Percentiles rank a stretch among this genome's conserved stretches.
These are phyloP conservation scores for Dasyprocta punctata DNA, from an alignment of 2,113 vertebrate genomes.

Conservation along the genomic window DNA sequence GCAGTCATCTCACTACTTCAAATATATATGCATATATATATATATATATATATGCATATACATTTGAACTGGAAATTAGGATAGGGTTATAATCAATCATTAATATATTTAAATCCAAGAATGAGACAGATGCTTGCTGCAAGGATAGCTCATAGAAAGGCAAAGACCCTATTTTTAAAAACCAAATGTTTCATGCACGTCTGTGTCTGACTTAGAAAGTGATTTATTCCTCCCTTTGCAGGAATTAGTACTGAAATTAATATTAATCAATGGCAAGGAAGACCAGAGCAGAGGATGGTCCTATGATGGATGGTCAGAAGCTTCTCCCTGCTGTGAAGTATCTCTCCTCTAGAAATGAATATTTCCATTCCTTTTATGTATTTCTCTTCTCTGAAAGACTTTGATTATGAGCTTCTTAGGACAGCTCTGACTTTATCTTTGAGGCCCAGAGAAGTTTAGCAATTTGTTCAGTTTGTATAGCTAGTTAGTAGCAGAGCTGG, in stretches of 20 bases:
- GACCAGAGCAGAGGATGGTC: slow-evolving; percentile 55
- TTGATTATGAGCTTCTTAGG: neutral
- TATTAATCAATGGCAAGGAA: slow-evolving; percentile 78
- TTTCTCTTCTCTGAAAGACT: slow-evolving; percentile 53
- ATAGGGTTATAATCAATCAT: slow-evolving; percentile 43
- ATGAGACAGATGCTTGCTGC: slow-evolving; percentile 5
- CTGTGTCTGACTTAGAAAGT: slow-evolving; percentile 63
- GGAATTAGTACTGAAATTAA: slow-evolving; percentile 79
- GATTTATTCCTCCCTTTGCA: slow-evolving; percentile 76
- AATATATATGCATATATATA: neutral
- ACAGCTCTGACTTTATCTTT: slow-evolving; percentile 13
- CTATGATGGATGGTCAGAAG: slow-evolving; percentile 74
- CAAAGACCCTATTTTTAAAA: slow-evolving; percentile 80
- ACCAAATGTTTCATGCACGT: slow-evolving; percentile 67
- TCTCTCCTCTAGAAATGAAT: slow-evolving; percentile 53
- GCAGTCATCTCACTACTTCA: neutral
- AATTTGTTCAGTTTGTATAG: slow-evolving; percentile 7
- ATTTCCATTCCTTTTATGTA: slow-evolving; percentile 33
- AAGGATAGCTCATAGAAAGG: slow-evolving; percentile 49
- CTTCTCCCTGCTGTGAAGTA: slow-evolving; percentile 37
- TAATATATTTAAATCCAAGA: slow-evolving; percentile 54
- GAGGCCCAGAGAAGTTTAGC: slow-evolving; percentile 38
- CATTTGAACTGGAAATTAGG: neutral
- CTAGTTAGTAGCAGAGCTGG: neutral
- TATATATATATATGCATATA: neutral